Base-by-base conservation (phyloP, 2,113 vertebrate species). In the Odontesthes bonariensis region DNA sequence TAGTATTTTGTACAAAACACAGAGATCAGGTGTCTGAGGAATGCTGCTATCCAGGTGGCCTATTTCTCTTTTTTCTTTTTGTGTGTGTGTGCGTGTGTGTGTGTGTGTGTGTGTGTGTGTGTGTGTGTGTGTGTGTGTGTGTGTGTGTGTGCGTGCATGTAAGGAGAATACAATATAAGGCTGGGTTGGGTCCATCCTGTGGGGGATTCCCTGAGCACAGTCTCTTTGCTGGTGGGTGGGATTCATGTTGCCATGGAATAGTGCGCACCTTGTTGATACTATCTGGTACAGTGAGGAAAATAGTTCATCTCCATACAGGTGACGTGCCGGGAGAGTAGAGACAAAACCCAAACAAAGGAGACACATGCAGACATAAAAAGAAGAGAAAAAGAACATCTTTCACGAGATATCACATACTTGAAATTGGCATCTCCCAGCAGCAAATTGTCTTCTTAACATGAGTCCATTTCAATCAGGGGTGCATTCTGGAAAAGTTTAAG, bases 281-380 rank as follows among this genome's bases (percentile, higher is more conserved):
- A 82, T 91, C 54, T 88, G 85, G 82, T 81, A 84, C 79, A 67
- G 63, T 16, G 46, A 86, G 82, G 86, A 89, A 90, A 89, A n/a
- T 91, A 84, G 87, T 93, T 93, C 89, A 93, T 92, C 92, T 91
- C 76, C 80, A 91, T 93, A 82, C 87, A 88, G 85, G 67, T 91
- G 92, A 91, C 77, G 73, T 71, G 79, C 81, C 33, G 2, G 84
- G 35, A 70, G 76, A 77, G 81, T 19, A 69, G 70, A 54, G 70
- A 67, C 69, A 83, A 70, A 67, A 69, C 35, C 40, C 38, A 79
- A 83, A 78, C 46, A 84, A 82, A 77, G 71, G 74, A 85, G 65
- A 22, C 62, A 13, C 77, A 65, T 63, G 62, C 47, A 86, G 56
- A 49, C 53, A 63, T 57, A 53, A 49, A 42, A 35, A 52, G 52